Conservation (phyloP, 2,888 invertebrate species). For the Imbricaverruca yamaguchii region DNA sequence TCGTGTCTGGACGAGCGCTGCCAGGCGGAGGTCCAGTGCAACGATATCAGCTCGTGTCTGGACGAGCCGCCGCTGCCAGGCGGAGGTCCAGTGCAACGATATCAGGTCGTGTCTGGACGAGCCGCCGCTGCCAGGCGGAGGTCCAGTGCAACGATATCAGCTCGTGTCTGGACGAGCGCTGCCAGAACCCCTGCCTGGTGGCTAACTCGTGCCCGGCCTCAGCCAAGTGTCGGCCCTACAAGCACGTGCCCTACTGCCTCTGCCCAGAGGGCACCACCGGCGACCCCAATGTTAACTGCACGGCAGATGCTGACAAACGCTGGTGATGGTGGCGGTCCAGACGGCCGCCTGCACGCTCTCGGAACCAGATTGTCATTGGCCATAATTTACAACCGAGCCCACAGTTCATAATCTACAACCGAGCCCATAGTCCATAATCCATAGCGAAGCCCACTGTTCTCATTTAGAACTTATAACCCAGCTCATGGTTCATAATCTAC, state of each 20-base stretch:
- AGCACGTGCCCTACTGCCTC: constrained; percentile 35
- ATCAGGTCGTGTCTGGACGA: constrained; percentile 35
- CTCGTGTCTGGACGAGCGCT: constrained; percentile 36
- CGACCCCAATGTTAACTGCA: constrained; percentile 36
- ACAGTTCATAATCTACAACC: no score
- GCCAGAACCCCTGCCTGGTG: constrained; percentile 36
- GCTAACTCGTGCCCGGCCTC: constrained; percentile 35
- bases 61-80: constrained; percentile 35
- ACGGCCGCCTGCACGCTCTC: no score
- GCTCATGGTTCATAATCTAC: no score
- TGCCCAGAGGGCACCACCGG: constrained; percentile 36
- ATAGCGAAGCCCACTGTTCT: no score
- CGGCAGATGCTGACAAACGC: constrained; percentile 28
- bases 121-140: constrained; percentile 29
- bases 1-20: constrained; percentile 36
- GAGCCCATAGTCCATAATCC: no score
- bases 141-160: constrained; percentile 30
- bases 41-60: constrained; percentile 34
- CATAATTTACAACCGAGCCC: no score
- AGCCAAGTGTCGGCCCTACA: constrained; percentile 36
- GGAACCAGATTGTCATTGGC: no score
- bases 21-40: constrained; percentile 32
- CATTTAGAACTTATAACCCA: no score
- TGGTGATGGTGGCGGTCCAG: no score
- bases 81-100: constrained; percentile 30